phyloP scores from a whole-genome alignment of 2,888 invertebrate genomes.

The Euphydryas editha region DNA sequence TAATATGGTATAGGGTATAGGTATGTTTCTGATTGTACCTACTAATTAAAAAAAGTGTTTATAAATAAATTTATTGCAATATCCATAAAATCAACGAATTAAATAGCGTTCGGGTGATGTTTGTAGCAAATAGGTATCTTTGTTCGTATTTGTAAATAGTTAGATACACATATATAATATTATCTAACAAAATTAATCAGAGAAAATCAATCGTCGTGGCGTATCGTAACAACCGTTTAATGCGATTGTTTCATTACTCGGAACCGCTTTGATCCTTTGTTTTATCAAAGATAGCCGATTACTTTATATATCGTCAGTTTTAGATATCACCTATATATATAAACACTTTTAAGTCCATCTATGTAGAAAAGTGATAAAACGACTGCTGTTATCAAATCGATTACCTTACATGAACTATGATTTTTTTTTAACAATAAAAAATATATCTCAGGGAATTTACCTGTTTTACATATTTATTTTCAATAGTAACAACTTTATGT shows the following conservation, averaged over 20 bases:
- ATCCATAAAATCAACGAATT: too few species aligned
- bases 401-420: not conserved
- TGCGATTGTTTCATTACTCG: constrained; percentile 39
- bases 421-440: not conserved
- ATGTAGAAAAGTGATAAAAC: constrained; percentile 10
- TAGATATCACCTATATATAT: constrained; percentile 1
- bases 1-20: too few species aligned
- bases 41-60: too few species aligned
- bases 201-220: constrained; percentile 33
- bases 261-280: constrained; percentile 60
- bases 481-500: not conserved
- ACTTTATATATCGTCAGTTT: constrained; percentile 23
- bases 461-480: not conserved
- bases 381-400: not conserved
- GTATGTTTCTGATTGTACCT: too few species aligned
- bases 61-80: too few species aligned
- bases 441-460: not conserved
- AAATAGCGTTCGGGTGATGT: too few species aligned
- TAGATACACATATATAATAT: not conserved
- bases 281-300: constrained; percentile 43
- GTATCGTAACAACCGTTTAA: constrained; percentile 8
- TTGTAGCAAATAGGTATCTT: not conserved
- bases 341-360: constrained; percentile 5
- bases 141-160: not conserved
- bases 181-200: constrained; percentile 19